Evolutionary conservation across 53 echinoderm and acorn worm genomes (phyloP), one percentile per base, ranked within the genome.

Genomic region (Stichopus horrens): DNA sequence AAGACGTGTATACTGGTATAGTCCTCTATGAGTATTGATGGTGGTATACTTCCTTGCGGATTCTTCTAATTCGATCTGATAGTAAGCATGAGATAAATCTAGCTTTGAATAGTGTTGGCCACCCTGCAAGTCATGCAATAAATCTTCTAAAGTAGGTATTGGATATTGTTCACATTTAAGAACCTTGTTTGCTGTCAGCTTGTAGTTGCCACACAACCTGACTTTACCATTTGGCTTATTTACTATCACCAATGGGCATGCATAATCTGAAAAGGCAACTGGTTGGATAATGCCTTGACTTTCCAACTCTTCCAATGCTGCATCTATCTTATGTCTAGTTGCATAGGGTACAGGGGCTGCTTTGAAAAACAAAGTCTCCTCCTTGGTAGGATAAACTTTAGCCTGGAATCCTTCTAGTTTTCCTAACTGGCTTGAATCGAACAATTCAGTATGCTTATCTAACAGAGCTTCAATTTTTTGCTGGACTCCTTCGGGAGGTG

Each of bases 171-270:
- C 22, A 5, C 73, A 60, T 5, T 76, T 79, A 1, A 91, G 53
- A 7, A 93, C 89, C 11, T 86, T 83, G 52, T 93, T 93, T 54
- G 89, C 86, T 10, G 93, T 88, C 3, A 90, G 21, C 57, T 85
- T 88, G 57, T 88, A 93, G 66, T 93, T 89, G 7, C 93, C 89
- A 75, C 90, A 93, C 4, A 88, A 55, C n/a, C 89, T n/a, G 9
- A 93, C 83, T 66, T 86, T 80, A 0, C 89, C 89, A 74, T 88
- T 63, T 18, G 90, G 88, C 66, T 91, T 92, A 9, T 20, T 73
- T n/a, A 88, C 93, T 21, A 84, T 83, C 22, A 92, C 82, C 10
- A 92, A 81, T 6, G 92, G 92, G 76, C 87, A 88, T 68, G 92
- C 92, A 81, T 76, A 81, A 4, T 91, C 85, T 5, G 91, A 73